Conservation (phyloP, 2,113 vertebrate species). For the Corvus cornix region DNA sequence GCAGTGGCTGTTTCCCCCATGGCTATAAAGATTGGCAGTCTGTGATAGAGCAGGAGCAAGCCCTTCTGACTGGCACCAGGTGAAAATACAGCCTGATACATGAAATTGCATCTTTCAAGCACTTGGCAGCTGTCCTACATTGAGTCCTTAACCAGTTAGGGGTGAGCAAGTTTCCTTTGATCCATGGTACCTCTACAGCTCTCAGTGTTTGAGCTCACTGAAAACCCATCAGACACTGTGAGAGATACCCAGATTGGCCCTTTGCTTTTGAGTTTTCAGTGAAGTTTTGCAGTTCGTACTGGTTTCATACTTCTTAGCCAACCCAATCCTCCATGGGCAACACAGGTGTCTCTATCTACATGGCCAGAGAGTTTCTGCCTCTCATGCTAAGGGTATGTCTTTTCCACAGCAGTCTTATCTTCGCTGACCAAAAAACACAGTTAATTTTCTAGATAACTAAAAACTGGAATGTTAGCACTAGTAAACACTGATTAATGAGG, state of each 20-base stretch:
- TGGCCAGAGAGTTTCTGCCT: background rate
- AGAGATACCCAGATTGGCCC: background rate
- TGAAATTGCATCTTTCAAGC: background rate
- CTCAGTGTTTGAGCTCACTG: background rate
- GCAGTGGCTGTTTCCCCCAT: background rate
- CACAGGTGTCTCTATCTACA: background rate
- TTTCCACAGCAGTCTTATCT: background rate
- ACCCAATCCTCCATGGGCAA: rapidly evolving
- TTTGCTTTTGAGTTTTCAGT: background rate
- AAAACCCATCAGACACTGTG: background rate
- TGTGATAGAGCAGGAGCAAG: background rate
- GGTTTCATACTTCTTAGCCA: background rate
- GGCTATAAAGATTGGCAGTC: background rate
- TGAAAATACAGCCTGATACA: background rate
- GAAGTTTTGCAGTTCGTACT: background rate
- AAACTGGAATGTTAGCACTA: background rate
- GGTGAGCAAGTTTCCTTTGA: background rate
- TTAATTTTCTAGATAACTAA: background rate
- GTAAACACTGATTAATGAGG: background rate
- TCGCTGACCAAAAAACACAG: background rate
- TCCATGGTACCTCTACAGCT: background rate
- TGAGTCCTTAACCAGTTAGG: background rate
- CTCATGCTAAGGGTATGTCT: background rate
- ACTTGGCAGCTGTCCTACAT: background rate
- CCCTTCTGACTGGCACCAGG: background rate